Conservation (phyloP, 1,140 invertebrate species). For the Nixonia krombeini region DNA sequence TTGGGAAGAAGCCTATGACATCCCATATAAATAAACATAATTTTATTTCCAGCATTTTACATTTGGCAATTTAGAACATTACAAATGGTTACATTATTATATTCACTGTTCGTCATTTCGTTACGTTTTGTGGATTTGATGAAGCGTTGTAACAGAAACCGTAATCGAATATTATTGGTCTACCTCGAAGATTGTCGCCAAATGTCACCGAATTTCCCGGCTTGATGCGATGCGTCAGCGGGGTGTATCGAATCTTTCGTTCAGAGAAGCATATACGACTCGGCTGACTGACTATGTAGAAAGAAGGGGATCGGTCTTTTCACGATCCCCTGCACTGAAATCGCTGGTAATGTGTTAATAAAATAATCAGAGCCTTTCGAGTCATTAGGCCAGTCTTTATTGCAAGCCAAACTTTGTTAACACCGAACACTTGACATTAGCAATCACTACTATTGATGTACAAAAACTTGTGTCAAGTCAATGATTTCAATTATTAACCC, state of each 20-base stretch:
- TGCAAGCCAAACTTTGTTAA: conserved; percentile 66
- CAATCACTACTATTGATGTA: conserved; percentile 30
- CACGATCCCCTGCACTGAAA: conserved; percentile 59
- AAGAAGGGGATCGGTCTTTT: conserved; percentile 48
- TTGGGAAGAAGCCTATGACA: too few relatives aligned
- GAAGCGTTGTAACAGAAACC: conserved; percentile 40
- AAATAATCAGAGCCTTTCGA: conserved; percentile 70
- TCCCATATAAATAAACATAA: too few relatives aligned
- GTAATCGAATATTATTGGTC: conserved; percentile 42
- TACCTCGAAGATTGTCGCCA: conserved; percentile 32
- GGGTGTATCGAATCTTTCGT: conserved; percentile 52
- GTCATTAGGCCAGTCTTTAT: conserved; percentile 67
- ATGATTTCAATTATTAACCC: too few relatives aligned
- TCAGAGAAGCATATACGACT: conserved; percentile 37
- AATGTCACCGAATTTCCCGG: conserved; percentile 44
- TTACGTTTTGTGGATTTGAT: conserved; percentile 12
- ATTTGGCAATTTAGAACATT: too few relatives aligned
- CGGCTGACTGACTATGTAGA: conserved; percentile 26
- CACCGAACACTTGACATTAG: conserved; percentile 39
- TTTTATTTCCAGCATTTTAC: too few relatives aligned
- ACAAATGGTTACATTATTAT: too few relatives aligned
- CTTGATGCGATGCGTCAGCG: conserved; percentile 30
- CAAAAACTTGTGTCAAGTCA: conserved; percentile 50
- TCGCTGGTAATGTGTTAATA: conserved; percentile 69
- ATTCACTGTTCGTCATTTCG: background rate